Evolutionary conservation across 2,797 vertebrate genomes (phyloP).

Genomic region (Gymnothorax javanicus): DNA sequence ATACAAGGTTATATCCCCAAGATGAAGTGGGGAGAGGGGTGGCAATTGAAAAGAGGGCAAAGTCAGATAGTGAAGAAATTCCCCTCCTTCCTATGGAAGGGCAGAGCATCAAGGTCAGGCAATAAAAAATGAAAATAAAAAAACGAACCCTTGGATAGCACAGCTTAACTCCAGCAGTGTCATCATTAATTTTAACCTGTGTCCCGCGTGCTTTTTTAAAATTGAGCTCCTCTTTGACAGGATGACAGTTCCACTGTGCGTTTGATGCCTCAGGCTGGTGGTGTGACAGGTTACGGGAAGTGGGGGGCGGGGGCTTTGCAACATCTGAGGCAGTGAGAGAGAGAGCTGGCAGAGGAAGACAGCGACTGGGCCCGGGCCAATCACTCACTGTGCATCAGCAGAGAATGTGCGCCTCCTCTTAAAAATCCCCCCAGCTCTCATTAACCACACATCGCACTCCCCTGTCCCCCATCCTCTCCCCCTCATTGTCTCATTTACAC

Average conservation of each 20-base stretch:
- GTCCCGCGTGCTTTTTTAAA: slow-evolving; percentile 60
- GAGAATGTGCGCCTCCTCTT: slow-evolving; percentile 45
- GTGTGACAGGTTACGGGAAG: slow-evolving; percentile 35
- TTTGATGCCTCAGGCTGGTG: slow-evolving; percentile 42
- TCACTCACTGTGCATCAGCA: slow-evolving; percentile 52
- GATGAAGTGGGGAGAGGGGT: background rate
- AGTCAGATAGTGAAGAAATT: slow-evolving; percentile 6
- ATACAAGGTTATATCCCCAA: background rate
- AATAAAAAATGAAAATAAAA: slow-evolving; percentile 43
- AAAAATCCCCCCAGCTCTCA: slow-evolving; percentile 57
- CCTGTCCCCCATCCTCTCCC: slow-evolving; percentile 24
- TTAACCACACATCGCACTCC: slow-evolving; percentile 27
- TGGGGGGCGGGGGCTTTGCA: slow-evolving; percentile 7
- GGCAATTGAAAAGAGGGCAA: slow-evolving; percentile 1
- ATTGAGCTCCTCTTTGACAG: slow-evolving; percentile 66
- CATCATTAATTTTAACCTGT: slow-evolving; percentile 70
- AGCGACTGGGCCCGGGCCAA: slow-evolving; percentile 39
- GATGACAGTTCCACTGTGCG: slow-evolving; percentile 51
- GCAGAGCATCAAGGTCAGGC: slow-evolving; percentile 64
- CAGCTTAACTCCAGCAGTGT: slow-evolving; percentile 57
- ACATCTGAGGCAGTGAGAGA: slow-evolving; percentile 23
- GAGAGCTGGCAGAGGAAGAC: slow-evolving; percentile 23
- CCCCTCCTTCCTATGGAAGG: slow-evolving; percentile 56
- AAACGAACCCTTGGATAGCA: slow-evolving; percentile 57
- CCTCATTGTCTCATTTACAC: slow-evolving; percentile 64